Conservation (phyloP, 2,888 invertebrate species). For the Volucella bombylans region DNA sequence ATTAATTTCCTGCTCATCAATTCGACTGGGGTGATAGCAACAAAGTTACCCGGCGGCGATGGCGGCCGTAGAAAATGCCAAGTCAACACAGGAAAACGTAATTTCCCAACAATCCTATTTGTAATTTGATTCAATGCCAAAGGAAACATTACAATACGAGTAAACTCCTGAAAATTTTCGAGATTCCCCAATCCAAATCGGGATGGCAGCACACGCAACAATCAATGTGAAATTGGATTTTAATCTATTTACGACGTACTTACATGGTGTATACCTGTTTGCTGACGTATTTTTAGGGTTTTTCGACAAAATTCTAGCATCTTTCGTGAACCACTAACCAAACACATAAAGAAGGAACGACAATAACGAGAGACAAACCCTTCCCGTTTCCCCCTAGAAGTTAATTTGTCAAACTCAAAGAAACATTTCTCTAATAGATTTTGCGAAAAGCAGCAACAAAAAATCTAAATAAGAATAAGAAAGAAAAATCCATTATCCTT, state of each 20-base stretch:
- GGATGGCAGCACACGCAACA: not conserved
- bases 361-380: slow-evolving; percentile 2
- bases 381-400: not conserved
- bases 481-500: slow-evolving; percentile 32
- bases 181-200: no score
- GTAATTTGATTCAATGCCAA: no score
- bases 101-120: no score
- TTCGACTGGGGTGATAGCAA: no score
- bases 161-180: no score
- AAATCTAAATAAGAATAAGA: not conserved
- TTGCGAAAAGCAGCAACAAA: not conserved
- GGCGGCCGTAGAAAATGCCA: no score
- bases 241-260: slow-evolving; percentile 12
- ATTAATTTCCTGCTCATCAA: no score
- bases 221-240: slow-evolving; percentile 25
- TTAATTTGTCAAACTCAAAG: slow-evolving; percentile 2
- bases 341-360: not conserved
- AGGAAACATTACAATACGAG: no score
- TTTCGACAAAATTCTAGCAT: slow-evolving; percentile 7
- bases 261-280: not conserved
- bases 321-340: not conserved
- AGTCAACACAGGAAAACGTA: no score
- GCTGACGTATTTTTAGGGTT: not conserved
- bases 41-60: no score
- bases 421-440: slow-evolving; percentile 22